Conservation (phyloP, 92 coral and sea anemone species). For the Phenganax subtilis region DNA sequence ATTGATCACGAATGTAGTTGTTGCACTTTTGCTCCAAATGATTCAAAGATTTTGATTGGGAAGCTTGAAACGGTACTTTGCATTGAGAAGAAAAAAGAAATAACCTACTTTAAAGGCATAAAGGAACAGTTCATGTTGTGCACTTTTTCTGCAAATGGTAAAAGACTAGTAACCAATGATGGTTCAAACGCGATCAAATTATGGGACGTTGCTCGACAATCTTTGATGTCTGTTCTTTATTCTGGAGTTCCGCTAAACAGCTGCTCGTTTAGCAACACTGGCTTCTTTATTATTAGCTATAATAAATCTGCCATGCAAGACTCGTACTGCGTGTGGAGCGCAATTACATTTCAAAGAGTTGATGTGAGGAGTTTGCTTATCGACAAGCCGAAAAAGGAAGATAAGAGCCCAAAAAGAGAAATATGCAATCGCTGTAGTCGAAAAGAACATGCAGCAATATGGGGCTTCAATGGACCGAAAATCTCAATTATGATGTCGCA, state of each 20-base stretch:
- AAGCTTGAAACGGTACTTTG: neutral
- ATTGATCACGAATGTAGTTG: neutral
- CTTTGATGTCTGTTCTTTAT: neutral
- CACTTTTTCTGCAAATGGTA: neutral
- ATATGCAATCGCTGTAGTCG: no score
- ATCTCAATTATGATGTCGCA: no score
- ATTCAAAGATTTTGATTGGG: neutral
- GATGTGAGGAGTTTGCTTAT: no score
- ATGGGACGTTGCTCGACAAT: neutral
- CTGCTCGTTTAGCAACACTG: neutral
- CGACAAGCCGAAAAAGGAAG: no score
- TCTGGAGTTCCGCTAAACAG: neutral
- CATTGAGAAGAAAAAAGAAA: neutral
- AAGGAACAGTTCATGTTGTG: neutral
- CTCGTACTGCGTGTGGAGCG: neutral
- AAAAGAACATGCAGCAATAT: no score
- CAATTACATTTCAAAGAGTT: no score
- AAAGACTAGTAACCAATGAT: neutral
- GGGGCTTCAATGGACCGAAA: no score
- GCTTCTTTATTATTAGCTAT: neutral
- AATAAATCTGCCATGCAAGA: neutral
- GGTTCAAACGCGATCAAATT: neutral
- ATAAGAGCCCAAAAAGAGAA: no score
- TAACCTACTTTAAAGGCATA: neutral
- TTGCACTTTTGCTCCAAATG: conserved; percentile 2